Percentiles rank a stretch among this genome's conserved stretches.
These are phyloP conservation scores for Halocynthia roretzi DNA, from an alignment of 23 tunicate species.

Conservation along the genomic window DNA sequence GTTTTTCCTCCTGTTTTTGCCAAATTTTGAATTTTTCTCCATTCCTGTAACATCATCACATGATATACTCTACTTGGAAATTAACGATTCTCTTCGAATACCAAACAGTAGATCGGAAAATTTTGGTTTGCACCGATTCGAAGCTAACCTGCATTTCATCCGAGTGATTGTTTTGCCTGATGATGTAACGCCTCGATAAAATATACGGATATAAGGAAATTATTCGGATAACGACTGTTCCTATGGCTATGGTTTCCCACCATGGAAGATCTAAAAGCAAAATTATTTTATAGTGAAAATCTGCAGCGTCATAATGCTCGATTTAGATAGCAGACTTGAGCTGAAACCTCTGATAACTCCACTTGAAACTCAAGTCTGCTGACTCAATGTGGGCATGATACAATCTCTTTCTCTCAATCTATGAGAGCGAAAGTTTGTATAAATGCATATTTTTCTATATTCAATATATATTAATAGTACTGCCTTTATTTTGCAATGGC, in stretches of 20 bases:
- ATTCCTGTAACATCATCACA: no score
- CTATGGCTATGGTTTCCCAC: slow-evolving; percentile 62
- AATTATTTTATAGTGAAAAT: not conserved
- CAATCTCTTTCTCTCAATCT: not conserved
- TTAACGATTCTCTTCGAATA: no score
- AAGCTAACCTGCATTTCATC: slow-evolving; percentile 25
- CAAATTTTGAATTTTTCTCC: no score
- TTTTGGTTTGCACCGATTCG: not conserved
- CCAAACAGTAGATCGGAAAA: no score
- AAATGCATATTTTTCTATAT: no score
- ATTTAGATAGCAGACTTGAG: not conserved
- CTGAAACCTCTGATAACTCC: not conserved
- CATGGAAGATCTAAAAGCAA: slow-evolving; percentile 35
- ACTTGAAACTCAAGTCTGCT: no score
- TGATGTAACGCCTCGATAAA: slow-evolving; percentile 20
- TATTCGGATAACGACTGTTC: slow-evolving; percentile 48
- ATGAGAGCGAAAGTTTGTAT: not conserved
- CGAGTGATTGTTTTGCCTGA: slow-evolving; percentile 26
- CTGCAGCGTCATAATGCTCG: not conserved
- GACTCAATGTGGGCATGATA: no score
- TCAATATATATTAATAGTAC: no score
- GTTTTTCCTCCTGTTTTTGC: no score
- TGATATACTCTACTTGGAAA: no score
- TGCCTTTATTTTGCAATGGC: no score
- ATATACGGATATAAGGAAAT: slow-evolving; percentile 43